Evolutionary conservation across 2,888 invertebrate species (phyloP).

Genomic region (Ophion ventricosus): DNA sequence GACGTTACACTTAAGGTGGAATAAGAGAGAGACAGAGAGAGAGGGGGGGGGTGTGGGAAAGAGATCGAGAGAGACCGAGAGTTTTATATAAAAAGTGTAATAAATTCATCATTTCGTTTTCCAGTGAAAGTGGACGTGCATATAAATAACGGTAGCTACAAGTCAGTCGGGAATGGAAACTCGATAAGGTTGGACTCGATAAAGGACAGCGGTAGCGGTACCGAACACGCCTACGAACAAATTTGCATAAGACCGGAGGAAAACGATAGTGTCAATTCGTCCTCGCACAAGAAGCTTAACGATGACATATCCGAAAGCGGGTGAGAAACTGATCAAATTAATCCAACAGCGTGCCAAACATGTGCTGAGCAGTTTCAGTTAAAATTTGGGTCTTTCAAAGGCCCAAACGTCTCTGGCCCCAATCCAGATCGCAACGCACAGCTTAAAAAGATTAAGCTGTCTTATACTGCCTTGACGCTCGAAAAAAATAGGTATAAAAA

Average conservation of each 20-base stretch:
- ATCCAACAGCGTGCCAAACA: neutral
- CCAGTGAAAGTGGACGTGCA: constrained; percentile 94
- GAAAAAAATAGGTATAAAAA: too few species aligned
- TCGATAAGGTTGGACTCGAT: constrained; percentile 75
- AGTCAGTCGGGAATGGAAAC: constrained; percentile 78
- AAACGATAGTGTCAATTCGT: constrained; percentile 73
- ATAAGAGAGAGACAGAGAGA: too few species aligned
- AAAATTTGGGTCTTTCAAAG: too few species aligned
- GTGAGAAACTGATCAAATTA: constrained; percentile 67
- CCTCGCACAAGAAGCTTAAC: constrained; percentile 73
- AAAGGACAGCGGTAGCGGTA: constrained; percentile 73
- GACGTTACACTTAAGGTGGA: constrained; percentile 29
- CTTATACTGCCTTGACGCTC: too few species aligned
- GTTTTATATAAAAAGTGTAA: constrained; percentile 18
- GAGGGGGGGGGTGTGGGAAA: too few species aligned
- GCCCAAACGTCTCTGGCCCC: too few species aligned
- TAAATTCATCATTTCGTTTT: constrained; percentile 46
- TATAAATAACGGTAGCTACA: constrained; percentile 80
- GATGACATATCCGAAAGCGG: constrained; percentile 78
- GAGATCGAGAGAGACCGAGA: neutral
- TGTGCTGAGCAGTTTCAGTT: too few species aligned
- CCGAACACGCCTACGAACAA: constrained; percentile 82
- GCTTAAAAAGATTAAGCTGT: too few species aligned
- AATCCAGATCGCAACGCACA: too few species aligned
- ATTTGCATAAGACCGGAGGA: constrained; percentile 79